Base-by-base conservation (phyloP, 2,797 vertebrate genomes). In the Falco naumanni region DNA sequence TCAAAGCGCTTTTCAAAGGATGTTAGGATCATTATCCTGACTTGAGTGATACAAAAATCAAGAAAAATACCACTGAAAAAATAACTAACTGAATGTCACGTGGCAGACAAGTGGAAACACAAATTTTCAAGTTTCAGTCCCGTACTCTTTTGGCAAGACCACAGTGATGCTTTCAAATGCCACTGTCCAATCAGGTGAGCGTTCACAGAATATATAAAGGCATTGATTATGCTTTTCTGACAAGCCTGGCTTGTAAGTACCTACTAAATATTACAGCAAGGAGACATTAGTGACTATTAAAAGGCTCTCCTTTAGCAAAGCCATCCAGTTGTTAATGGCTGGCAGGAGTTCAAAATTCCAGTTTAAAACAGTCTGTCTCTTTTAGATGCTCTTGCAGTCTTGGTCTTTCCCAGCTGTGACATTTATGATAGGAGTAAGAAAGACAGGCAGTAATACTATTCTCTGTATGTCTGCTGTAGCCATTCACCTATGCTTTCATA, bases 181-280 rank as follows among this genome's bases (percentile, higher is more conserved):
- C 39, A 85, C 53, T 21, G 2, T 47, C 34, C 45, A 63, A 59
- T 13, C 48, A 84, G 61, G 19, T 75, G 47, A 92, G 26, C 8
- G 41, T 53, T 89, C 54, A 60, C 17, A 90, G 34, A 65, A 76
- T 60, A 81, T 65, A 87, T 18, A 74, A 93, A 86, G 54, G 31
- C 66, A 91, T 26, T 78, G 54, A 85, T 7, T 76, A 69, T 79
- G 50, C 70, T 94, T 50, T 91, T 78, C 59, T 86, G 72, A 82
- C 17, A 90, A 90, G 51, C 22, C 50, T 69, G 76, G 69, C 43
- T 65, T 69, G 3, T 45, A 59, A 82, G 34, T 39, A 72, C 70
- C 80, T 91, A 63, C 83, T 91, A 95, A 93, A 95, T 96, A 94
- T 90, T 94, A 95, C 59, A 91, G 89, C 57, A 90, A 91, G 69